These are phyloP conservation scores for Polyploca ridens DNA, from an alignment of 2,888 invertebrate genomes.

Conservation along the genomic window DNA sequence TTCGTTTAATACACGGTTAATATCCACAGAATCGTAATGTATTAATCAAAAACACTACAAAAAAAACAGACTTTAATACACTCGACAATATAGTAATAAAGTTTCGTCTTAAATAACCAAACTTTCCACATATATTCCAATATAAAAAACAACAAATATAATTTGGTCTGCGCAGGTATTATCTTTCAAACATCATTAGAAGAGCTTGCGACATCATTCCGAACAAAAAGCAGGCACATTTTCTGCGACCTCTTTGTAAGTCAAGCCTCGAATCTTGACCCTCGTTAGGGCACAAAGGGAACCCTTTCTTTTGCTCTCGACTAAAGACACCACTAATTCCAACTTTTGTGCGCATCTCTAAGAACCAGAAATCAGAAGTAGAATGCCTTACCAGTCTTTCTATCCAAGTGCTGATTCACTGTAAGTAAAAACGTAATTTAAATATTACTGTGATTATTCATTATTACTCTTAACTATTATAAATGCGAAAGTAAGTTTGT, in stretches of 20 bases:
- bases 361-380: slow-evolving; percentile 21
- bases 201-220: slow-evolving; percentile 10
- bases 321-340: slow-evolving; percentile 31
- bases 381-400: slow-evolving; percentile 31
- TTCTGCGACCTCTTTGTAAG: slow-evolving; percentile 49
- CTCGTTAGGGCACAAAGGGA: slow-evolving; percentile 59
- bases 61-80: too few relatives aligned
- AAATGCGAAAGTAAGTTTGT: too few relatives aligned
- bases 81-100: too few relatives aligned
- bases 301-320: slow-evolving; percentile 46
- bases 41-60: too few relatives aligned
- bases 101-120: too few relatives aligned
- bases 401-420: too few relatives aligned
- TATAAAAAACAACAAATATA: background rate
- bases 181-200: slow-evolving; percentile 17
- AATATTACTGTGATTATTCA: too few relatives aligned
- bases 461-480: too few relatives aligned
- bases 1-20: too few relatives aligned
- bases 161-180: background rate
- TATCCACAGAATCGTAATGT: too few relatives aligned
- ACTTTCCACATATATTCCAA: background rate
- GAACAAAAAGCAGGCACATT: slow-evolving; percentile 34
- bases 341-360: slow-evolving; percentile 31
- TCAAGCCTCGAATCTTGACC: slow-evolving; percentile 53
- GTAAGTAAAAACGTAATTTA: too few relatives aligned